phyloP scores from a whole-genome alignment of 2,113 vertebrate genomes.

The Tychaedon coryphoeus region DNA sequence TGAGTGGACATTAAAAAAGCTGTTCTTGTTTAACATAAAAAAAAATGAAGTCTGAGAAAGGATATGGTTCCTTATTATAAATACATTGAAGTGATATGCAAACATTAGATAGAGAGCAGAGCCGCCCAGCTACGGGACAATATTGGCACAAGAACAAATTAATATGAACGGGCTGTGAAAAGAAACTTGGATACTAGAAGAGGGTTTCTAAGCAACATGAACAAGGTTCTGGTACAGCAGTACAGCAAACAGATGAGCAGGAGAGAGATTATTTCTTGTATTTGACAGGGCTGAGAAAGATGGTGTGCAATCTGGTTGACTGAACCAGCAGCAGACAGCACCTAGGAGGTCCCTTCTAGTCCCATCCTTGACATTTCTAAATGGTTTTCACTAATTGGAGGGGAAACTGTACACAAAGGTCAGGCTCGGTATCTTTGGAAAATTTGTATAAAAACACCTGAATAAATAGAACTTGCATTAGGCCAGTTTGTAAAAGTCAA shows the following conservation, averaged over 20 bases:
- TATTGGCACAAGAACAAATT: background rate
- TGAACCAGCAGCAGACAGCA: background rate
- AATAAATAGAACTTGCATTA: constrained; percentile 41
- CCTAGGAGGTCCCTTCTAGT: background rate
- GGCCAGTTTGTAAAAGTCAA: constrained; percentile 38
- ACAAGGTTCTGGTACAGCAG: background rate
- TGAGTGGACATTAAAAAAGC: background rate
- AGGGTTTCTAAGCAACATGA: constrained; percentile 30
- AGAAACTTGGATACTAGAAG: background rate
- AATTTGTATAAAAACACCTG: constrained; percentile 53
- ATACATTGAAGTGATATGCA: background rate
- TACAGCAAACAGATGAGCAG: background rate
- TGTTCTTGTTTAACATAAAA: background rate
- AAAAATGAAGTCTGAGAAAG: background rate
- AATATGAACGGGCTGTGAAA: background rate
- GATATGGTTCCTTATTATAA: background rate
- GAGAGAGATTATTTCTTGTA: background rate
- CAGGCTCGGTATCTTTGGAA: background rate
- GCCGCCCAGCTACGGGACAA: background rate
- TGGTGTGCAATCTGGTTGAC: background rate
- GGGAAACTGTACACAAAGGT: constrained; percentile 12
- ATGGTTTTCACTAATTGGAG: constrained; percentile 18
- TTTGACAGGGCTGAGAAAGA: background rate
- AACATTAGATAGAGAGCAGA: background rate
- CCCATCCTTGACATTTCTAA: constrained; percentile 6